These are phyloP conservation scores for Glaucidium brasilianum DNA, from an alignment of 2,113 vertebrate species.

Conservation along the genomic window DNA sequence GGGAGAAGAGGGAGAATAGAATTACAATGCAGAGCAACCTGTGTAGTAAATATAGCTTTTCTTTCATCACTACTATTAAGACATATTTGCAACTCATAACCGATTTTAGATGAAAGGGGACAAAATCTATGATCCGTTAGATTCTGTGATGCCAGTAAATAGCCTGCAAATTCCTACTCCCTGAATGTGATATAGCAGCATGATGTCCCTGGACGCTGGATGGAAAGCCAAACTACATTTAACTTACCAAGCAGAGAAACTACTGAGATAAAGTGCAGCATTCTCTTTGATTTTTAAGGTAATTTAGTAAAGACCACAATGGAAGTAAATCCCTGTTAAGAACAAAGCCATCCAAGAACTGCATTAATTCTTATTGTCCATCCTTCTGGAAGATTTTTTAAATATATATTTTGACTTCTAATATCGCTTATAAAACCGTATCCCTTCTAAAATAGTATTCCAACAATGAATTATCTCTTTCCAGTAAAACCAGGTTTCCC, in stretches of 20 bases:
- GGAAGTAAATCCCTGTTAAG: neutral
- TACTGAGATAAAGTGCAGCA: neutral
- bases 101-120: neutral
- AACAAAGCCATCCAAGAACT: neutral
- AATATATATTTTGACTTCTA: neutral
- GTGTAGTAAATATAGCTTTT: neutral
- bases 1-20: neutral
- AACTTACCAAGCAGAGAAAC: neutral
- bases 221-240: slow-evolving; percentile 6
- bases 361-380: neutral
- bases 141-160: neutral
- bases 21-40: neutral
- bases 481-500: neutral
- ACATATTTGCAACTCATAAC: neutral
- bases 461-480: neutral
- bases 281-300: neutral
- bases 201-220: neutral
- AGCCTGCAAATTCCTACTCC: neutral
- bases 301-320: neutral
- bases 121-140: neutral
- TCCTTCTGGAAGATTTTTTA: neutral
- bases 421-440: neutral
- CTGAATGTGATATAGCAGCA: neutral
- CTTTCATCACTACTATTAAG: neutral
- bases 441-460: neutral